Evolutionary conservation across 2,797 vertebrate species (phyloP).

Genomic region (Tiaroga cobitis): DNA sequence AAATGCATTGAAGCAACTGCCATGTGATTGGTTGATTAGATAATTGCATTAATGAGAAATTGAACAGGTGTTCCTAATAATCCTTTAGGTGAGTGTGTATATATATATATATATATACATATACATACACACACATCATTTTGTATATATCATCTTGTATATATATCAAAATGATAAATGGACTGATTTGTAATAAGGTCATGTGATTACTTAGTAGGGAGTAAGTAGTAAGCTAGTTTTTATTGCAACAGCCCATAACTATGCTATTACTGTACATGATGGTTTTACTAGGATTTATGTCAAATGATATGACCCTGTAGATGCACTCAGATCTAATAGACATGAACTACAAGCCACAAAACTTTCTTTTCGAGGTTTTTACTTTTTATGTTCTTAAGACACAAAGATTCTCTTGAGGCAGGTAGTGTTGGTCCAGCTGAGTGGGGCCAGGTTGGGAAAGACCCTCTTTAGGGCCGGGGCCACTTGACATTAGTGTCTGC

Average conservation of each 20-base stretch:
- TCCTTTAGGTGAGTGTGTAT: too few relatives aligned
- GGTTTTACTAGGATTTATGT: not conserved
- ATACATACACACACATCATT: too few relatives aligned
- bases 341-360: not conserved
- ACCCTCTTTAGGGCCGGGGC: conserved; percentile 17
- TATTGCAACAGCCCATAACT: not conserved
- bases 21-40: too few relatives aligned
- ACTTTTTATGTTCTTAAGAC: not conserved
- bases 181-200: not conserved
- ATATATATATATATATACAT: too few relatives aligned
- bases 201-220: not conserved
- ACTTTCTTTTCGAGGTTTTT: not conserved
- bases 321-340: not conserved
- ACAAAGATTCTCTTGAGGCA: not conserved
- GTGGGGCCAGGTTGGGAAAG: not conserved
- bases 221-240: too few relatives aligned
- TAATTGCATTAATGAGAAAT: too few relatives aligned
- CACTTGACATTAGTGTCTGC: conserved; percentile 50
- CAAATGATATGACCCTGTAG: not conserved
- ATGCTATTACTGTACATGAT: not conserved
- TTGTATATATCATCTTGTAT: not conserved
- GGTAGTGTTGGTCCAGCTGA: not conserved
- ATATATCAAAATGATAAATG: not conserved
- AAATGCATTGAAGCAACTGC: too few relatives aligned
- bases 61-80: too few relatives aligned